Base-by-base conservation (phyloP, 2,797 vertebrate genomes). In the Carduelis carduelis region DNA sequence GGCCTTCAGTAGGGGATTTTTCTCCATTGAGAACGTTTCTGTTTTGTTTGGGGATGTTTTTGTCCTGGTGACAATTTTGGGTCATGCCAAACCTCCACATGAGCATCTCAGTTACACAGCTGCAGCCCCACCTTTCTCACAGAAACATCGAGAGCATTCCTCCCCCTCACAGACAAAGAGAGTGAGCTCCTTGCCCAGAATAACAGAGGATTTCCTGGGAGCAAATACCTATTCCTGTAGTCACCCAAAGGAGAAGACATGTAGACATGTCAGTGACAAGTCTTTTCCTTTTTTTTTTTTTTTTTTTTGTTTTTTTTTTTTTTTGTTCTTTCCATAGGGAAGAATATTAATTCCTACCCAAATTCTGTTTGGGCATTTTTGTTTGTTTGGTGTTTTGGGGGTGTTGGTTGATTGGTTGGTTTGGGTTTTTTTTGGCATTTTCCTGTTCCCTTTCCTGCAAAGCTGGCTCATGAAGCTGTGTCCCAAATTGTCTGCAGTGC, bases 161-260 rank as follows among this genome's bases (percentile, higher is more conserved):
- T 91, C 53, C 75, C 32, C 71, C 60, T 94, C 50, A 30, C 37
- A 52, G 64, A 63, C 64, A 83, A 60, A 71, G 49, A 71, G n/a
- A 56, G 15, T 0, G 1, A 90, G 71, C 14, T 78, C 66, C 82
- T 79, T 83, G 79, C 87, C 44, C 63, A 92, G 19, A 96, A 79
- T 79, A 96, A 81, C 89, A 85, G n/a, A 91, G 28, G n/a, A 35
- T 86, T 95, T 95, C 61, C 78, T 82, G 50, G 72, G 44, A 69
- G 56, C 84, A 85, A 87, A 90, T 57, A 93, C 30, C 80, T 83
- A 18, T 61, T 70, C 41, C 63, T 70, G 34, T 55, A 92, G 90
- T 76, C 88, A 93, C 46, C 28, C 34, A 75, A 69, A 94, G 69
- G 28, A 91, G 63, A 86, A 79, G 68, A 27, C 46, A 39, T 44